phyloP scores from a whole-genome alignment of 2,797 vertebrate genomes.

The Podarcis siculus region DNA sequence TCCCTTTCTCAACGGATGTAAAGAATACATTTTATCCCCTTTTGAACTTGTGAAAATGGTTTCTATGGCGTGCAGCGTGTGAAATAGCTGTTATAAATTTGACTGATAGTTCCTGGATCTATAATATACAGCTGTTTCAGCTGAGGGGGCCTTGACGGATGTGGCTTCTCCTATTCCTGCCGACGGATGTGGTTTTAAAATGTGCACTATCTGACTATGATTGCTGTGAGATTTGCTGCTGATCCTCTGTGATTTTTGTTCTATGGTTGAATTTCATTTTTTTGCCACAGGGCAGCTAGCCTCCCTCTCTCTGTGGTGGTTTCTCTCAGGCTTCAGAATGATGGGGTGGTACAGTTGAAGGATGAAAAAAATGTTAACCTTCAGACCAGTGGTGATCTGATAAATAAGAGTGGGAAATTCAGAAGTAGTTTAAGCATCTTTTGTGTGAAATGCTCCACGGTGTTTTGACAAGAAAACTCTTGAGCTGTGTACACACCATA shows the following conservation, averaged over 20 bases:
- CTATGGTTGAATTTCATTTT: too few relatives aligned
- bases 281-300: not conserved
- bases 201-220: not conserved
- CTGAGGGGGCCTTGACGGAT: not conserved
- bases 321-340: not conserved
- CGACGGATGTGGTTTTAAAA: not conserved
- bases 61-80: not conserved
- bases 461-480: not conserved
- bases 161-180: not conserved
- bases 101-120: not conserved
- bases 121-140: not conserved
- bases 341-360: not conserved
- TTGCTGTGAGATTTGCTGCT: too few relatives aligned
- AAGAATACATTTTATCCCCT: not conserved
- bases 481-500: too few relatives aligned
- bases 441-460: not conserved
- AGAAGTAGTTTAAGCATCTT: not conserved
- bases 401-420: not conserved
- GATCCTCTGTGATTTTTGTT: too few relatives aligned
- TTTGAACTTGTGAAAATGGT: not conserved
- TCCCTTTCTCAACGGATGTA: not conserved
- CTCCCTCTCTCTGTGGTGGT: not conserved
- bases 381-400: not conserved
- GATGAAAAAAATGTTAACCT: not conserved
- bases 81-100: not conserved